A percentile compares a stretch with the other conserved stretches of the same genome.
phyloP scores from a whole-genome alignment of 2,888 invertebrate genomes.

The Rhamphomyia laevipes region DNA sequence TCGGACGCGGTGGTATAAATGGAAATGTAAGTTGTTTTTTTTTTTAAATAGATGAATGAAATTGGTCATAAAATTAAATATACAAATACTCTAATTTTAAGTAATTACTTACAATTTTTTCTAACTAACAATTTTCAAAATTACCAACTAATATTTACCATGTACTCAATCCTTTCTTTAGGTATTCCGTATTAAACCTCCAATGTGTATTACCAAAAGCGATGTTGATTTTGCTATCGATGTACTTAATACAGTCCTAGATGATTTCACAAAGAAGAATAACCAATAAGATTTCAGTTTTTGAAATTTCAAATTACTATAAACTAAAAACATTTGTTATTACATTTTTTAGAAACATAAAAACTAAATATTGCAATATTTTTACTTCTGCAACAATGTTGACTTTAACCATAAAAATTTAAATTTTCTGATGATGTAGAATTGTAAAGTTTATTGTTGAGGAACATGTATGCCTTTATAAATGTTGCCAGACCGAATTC shows the following conservation, averaged over 20 bases:
- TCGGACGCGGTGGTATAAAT: constrained; percentile 79
- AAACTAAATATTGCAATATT: too few species aligned
- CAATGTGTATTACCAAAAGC: constrained; percentile 83
- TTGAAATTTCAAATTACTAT: too few species aligned
- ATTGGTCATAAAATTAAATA: too few species aligned
- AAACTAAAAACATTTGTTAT: too few species aligned
- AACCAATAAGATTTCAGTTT: neutral
- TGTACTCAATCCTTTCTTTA: constrained; percentile 34
- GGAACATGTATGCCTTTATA: too few species aligned
- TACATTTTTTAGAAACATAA: too few species aligned
- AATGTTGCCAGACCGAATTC: too few species aligned
- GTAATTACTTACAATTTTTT: neutral
- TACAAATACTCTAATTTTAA: neutral
- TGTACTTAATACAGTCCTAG: constrained; percentile 48
- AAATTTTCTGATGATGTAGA: too few species aligned
- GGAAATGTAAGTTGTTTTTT: constrained; percentile 73
- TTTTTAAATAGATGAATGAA: too few species aligned
- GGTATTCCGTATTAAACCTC: constrained; percentile 89
- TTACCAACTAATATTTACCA: neutral
- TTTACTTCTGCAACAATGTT: too few species aligned
- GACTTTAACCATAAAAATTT: too few species aligned
- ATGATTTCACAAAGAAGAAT: constrained; percentile 21
- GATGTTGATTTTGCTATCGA: constrained; percentile 70
- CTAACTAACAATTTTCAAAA: neutral
- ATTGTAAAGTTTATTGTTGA: too few species aligned